These are phyloP conservation scores for Cheilosia urbana DNA, from an alignment of 2,888 invertebrate species.

Conservation along the genomic window DNA sequence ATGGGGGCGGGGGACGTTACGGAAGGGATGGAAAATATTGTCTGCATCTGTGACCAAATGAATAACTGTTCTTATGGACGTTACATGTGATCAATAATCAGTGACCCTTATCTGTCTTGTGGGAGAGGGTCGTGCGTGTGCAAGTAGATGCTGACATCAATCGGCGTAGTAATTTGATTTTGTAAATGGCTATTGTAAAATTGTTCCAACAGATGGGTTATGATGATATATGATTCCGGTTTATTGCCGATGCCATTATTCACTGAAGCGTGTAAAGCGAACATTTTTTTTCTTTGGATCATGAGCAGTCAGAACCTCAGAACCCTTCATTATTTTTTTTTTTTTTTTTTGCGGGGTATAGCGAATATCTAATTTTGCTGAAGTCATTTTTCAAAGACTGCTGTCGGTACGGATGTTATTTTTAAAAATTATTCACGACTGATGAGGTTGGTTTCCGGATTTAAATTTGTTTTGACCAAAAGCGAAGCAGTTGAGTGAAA, in stretches of 20 bases:
- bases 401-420: no score
- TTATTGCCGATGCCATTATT: conserved; percentile 36
- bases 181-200: conserved; percentile 61
- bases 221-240: conserved; percentile 53
- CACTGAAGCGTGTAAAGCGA: background rate
- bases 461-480: no score
- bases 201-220: conserved; percentile 66
- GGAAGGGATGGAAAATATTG: conserved; percentile 55
- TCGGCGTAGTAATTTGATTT: conserved; percentile 67
- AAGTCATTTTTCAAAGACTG: no score
- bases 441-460: no score
- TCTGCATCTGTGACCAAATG: conserved; percentile 73
- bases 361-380: no score
- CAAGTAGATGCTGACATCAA: conserved; percentile 50
- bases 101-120: conserved; percentile 67
- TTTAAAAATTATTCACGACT: no score
- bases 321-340: no score
- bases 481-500: no score
- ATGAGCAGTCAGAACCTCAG: no score
- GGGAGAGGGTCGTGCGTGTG: background rate
- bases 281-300: no score
- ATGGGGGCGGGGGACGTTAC: background rate
- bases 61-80: conserved; percentile 54
- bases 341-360: no score
- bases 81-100: conserved; percentile 62